phyloP scores from a whole-genome alignment of 2,888 invertebrate genomes.

The Caenorhabditis sp. region DNA sequence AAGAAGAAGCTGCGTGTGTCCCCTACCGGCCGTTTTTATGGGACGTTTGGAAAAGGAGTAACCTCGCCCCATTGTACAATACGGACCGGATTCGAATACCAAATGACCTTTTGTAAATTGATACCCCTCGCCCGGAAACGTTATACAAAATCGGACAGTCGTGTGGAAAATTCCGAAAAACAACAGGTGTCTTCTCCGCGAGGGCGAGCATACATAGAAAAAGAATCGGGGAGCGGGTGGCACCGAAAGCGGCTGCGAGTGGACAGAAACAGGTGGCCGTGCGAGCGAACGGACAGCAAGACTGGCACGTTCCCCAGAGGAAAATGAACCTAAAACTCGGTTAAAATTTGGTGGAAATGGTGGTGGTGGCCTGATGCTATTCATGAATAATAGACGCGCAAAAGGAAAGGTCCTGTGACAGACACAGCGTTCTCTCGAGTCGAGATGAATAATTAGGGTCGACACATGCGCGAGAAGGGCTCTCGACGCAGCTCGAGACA shows the following conservation, averaged over 20 bases:
- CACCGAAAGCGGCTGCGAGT: not conserved
- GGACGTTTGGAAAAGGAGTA: not conserved
- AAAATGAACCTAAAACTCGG: slow-evolving; percentile 8
- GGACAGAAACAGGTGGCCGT: not conserved
- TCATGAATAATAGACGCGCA: slow-evolving; percentile 46
- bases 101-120: not conserved
- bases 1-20: slow-evolving; percentile 17
- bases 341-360: not conserved
- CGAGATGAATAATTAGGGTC: slow-evolving; percentile 60
- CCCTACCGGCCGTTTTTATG: slow-evolving; percentile 2
- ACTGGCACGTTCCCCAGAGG: slow-evolving; percentile 1
- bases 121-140: slow-evolving; percentile 1
- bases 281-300: too few relatives aligned
- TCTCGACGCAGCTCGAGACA: slow-evolving; percentile 38
- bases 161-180: not conserved
- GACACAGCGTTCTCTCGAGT: slow-evolving; percentile 14
- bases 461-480: slow-evolving; percentile 49
- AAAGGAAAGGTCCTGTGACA: slow-evolving; percentile 12
- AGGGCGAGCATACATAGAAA: not conserved
- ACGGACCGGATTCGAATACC: not conserved
- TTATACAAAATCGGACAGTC: not conserved
- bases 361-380: slow-evolving; percentile 25
- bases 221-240: not conserved
- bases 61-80: not conserved
- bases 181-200: slow-evolving; percentile 24